These are phyloP conservation scores for Actinia equina DNA, from an alignment of 64 coral and sea anemone genomes.

Conservation along the genomic window DNA sequence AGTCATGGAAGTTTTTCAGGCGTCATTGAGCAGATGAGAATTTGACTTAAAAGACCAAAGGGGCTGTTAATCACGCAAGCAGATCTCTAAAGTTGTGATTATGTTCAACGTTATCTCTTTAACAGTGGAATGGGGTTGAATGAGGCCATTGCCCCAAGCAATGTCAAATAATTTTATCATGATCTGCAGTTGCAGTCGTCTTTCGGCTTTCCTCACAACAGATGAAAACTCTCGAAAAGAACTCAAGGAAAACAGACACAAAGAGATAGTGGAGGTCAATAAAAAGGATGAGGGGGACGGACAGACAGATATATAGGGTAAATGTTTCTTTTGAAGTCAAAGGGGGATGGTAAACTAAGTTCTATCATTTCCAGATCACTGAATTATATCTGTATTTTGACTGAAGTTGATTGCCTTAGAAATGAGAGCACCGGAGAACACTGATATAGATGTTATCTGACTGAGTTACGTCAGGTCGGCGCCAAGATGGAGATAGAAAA, in stretches of 20 bases:
- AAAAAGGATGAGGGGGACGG: neutral
- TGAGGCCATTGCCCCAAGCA: neutral
- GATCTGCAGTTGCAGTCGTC: neutral
- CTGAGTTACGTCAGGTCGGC: neutral
- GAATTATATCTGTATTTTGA: neutral
- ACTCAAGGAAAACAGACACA: neutral
- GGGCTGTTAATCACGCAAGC: neutral
- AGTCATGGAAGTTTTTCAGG: neutral
- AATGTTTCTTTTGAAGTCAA: neutral
- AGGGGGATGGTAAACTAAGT: neutral
- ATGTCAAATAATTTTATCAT: neutral
- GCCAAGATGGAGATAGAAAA: neutral
- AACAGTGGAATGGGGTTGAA: neutral
- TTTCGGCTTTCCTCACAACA: neutral
- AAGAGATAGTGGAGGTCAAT: neutral
- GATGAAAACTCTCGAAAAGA: neutral
- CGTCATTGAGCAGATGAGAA: neutral
- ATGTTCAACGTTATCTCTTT: neutral
- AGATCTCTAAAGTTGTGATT: conserved; percentile 6
- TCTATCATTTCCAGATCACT: neutral
- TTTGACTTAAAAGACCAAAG: neutral
- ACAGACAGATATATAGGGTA: neutral
- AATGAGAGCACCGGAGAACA: neutral
- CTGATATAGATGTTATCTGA: neutral
- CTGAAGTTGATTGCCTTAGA: conserved; percentile 15